phyloP scores from a whole-genome alignment of 2,113 vertebrate genomes.

The Gnathonemus longibarbis region DNA sequence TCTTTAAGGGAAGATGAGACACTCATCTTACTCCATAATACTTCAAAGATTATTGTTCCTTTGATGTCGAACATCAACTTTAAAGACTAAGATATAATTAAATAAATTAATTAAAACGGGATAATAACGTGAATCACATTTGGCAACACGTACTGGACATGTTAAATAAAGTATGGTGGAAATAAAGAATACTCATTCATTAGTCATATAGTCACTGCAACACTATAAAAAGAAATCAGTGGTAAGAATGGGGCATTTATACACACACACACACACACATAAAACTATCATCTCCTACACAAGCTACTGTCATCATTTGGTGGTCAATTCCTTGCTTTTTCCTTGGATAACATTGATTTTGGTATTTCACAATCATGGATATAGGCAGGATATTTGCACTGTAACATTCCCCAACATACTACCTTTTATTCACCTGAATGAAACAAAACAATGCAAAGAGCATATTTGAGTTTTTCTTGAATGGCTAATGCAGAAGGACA shows the following conservation, averaged over 20 bases:
- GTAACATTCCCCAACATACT: not conserved
- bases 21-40: slow-evolving; percentile 40
- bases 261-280: not conserved
- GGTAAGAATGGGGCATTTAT: not conserved
- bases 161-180: not conserved
- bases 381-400: not conserved
- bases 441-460: not conserved
- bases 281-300: not conserved
- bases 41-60: slow-evolving; percentile 42
- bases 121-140: not conserved
- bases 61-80: slow-evolving; percentile 44
- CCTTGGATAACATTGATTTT: not conserved
- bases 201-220: not conserved
- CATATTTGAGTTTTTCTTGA: not conserved
- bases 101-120: slow-evolving; percentile 31
- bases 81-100: slow-evolving; percentile 42
- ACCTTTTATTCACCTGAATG: not conserved
- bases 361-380: not conserved
- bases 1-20: slow-evolving; percentile 34
- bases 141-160: not conserved
- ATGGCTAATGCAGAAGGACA: not conserved
- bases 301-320: not conserved
- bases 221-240: not conserved
- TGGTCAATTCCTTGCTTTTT: not conserved
- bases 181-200: not conserved